A percentile compares a stretch with the other conserved stretches of the same genome.
Conservation (phyloP, 2,797 vertebrate species). For the Arnoldichthys spilopterus region DNA sequence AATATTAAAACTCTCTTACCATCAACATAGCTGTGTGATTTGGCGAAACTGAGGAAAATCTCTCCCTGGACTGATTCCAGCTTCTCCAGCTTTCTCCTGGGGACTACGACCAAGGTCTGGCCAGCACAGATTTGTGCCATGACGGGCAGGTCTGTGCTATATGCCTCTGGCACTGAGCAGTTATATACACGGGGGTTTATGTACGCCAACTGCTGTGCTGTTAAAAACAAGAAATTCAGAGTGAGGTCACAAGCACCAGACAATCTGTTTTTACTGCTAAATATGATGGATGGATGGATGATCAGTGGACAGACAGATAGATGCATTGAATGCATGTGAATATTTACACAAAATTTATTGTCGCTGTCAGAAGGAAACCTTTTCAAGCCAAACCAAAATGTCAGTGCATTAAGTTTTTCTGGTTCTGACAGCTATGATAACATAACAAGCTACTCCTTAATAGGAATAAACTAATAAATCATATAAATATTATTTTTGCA, state of each 20-base stretch:
- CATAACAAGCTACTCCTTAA: too few species aligned
- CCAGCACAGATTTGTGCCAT: constrained; percentile 80
- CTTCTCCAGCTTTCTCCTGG: constrained; percentile 65
- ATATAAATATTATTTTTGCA: too few species aligned
- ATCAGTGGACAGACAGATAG: neutral
- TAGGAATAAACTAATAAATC: too few species aligned
- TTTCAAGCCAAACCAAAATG: too few species aligned
- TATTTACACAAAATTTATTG: too few species aligned
- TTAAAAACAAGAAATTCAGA: constrained; percentile 12
- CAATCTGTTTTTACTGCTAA: neutral
- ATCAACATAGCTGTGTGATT: constrained; percentile 83
- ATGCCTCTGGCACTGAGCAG: constrained; percentile 83
- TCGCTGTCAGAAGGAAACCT: too few species aligned
- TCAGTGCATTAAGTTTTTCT: too few species aligned
- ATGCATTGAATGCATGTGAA: neutral
- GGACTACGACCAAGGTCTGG: constrained; percentile 62
- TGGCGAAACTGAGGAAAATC: constrained; percentile 86
- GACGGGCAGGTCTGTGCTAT: constrained; percentile 75
- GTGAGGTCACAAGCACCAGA: neutral
- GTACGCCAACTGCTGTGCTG: constrained; percentile 85
- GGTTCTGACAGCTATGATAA: too few species aligned
- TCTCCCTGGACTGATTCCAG: constrained; percentile 81
- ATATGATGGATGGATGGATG: neutral
- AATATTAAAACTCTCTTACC: constrained; percentile 73
- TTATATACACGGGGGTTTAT: constrained; percentile 88